phyloP scores from a whole-genome alignment of 1,140 invertebrate genomes.

The Drosophila aff. region DNA sequence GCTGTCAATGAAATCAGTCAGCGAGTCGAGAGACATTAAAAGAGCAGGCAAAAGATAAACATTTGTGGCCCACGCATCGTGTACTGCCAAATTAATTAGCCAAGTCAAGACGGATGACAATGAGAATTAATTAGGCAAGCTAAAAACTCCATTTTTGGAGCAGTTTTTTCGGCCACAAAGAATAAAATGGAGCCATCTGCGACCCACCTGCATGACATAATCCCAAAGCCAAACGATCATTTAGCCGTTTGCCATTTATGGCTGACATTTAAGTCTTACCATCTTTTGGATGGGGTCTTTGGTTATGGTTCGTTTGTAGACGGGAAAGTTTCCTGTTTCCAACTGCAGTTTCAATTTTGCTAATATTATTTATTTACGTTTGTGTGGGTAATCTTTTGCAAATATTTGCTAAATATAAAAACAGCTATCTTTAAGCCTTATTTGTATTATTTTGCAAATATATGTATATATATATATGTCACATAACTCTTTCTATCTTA shows the following conservation, averaged over 20 bases:
- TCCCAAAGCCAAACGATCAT: slow-evolving; percentile 17
- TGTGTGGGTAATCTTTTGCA: background rate
- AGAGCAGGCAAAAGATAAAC: slow-evolving; percentile 5
- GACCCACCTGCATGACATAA: slow-evolving; percentile 51
- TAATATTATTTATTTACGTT: slow-evolving; percentile 1
- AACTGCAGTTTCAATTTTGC: background rate
- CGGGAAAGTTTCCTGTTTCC: slow-evolving; percentile 14
- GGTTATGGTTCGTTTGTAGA: slow-evolving; percentile 10
- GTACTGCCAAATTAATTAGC: slow-evolving; percentile 65
- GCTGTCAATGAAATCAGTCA: slow-evolving; percentile 45
- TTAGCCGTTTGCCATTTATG: slow-evolving; percentile 38
- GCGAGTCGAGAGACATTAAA: slow-evolving; percentile 3
- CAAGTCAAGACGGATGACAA: slow-evolving; percentile 55
- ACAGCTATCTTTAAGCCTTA: background rate
- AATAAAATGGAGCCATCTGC: slow-evolving; percentile 19
- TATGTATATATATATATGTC: background rate
- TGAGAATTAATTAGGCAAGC: slow-evolving; percentile 64
- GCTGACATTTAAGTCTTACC: slow-evolving; percentile 30
- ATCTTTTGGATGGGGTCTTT: slow-evolving; percentile 12
- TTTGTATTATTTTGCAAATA: slow-evolving; percentile 11
- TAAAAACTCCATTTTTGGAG: slow-evolving; percentile 41
- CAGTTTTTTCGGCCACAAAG: slow-evolving; percentile 12
- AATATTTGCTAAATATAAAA: slow-evolving; percentile 2
- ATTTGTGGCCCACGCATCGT: slow-evolving; percentile 38
- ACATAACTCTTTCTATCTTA: slow-evolving; percentile 56